A percentile compares a stretch with the other conserved stretches of the same genome.
Evolutionary conservation across 2,113 vertebrate genomes (phyloP).

Genomic region (Galbula dea): DNA sequence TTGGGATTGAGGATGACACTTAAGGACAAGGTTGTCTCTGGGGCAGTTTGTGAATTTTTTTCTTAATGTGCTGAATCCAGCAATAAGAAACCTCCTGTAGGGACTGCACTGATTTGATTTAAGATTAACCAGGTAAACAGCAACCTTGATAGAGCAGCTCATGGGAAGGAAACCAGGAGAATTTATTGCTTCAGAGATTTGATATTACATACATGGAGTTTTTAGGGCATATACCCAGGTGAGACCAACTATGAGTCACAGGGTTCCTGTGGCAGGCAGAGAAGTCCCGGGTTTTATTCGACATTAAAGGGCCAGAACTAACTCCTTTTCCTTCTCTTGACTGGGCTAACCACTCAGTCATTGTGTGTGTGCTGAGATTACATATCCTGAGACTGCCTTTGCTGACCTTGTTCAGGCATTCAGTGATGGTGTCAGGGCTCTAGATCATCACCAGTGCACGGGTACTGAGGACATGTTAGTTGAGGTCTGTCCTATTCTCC

Average conservation of each 20-base stretch:
- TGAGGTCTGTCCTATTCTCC: background rate
- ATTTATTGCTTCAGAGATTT: slow-evolving; percentile 69
- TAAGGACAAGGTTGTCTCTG: background rate
- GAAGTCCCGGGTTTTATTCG: background rate
- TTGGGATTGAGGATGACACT: accelerated
- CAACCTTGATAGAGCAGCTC: slow-evolving; percentile 45
- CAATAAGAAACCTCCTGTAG: background rate
- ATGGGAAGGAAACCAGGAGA: slow-evolving; percentile 40
- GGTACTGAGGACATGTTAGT: background rate
- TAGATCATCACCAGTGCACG: background rate
- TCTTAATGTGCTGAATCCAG: background rate
- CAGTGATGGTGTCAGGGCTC: background rate
- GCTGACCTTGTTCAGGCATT: background rate
- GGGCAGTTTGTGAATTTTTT: background rate
- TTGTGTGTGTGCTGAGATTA: background rate
- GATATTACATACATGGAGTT: slow-evolving; percentile 57
- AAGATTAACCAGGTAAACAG: slow-evolving; percentile 69
- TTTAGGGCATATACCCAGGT: slow-evolving; percentile 25
- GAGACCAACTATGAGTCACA: background rate
- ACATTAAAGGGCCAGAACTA: background rate
- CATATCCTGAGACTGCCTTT: background rate
- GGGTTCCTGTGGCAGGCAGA: background rate
- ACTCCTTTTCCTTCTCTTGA: slow-evolving; percentile 11
- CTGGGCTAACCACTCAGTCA: background rate
- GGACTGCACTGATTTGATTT: slow-evolving; percentile 44